phyloP scores from a whole-genome alignment of 2,888 invertebrate genomes.

The Pyrgus malvae region DNA sequence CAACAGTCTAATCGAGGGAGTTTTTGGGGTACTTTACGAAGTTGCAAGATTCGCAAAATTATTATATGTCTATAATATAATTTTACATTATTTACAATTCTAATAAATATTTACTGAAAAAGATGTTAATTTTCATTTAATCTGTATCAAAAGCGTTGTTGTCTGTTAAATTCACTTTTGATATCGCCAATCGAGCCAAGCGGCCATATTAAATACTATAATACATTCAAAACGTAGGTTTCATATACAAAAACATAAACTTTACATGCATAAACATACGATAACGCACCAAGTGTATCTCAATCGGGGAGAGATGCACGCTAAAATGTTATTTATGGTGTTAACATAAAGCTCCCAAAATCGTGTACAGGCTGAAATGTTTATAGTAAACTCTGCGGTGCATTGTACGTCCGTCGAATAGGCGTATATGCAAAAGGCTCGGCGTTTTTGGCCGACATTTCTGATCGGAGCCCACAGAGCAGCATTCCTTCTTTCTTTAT shows the following conservation, averaged over 20 bases:
- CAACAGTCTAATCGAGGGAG: no score
- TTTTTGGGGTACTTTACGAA: no score
- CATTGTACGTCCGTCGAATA: slow-evolving; percentile 28
- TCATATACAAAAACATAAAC: slow-evolving; percentile 28
- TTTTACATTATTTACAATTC: background rate
- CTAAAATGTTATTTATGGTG: slow-evolving; percentile 26
- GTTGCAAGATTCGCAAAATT: no score
- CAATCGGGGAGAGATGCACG: slow-evolving; percentile 11
- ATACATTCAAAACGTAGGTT: slow-evolving; percentile 27
- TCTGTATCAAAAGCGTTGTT: slow-evolving; percentile 8
- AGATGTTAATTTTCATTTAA: background rate
- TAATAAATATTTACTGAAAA: background rate
- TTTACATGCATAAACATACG: slow-evolving; percentile 27
- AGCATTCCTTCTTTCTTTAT: slow-evolving; percentile 45
- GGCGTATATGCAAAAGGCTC: slow-evolving; percentile 39
- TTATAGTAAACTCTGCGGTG: slow-evolving; percentile 28
- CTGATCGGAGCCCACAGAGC: slow-evolving; percentile 45
- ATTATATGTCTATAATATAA: no score
- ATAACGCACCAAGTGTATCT: slow-evolving; percentile 18
- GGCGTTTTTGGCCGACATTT: slow-evolving; percentile 52
- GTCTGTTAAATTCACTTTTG: slow-evolving; percentile 6
- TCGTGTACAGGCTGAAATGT: slow-evolving; percentile 20
- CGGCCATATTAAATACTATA: slow-evolving; percentile 19
- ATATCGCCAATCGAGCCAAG: slow-evolving; percentile 5
- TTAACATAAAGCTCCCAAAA: slow-evolving; percentile 22